A percentile compares a stretch with the other conserved stretches of the same genome.
Evolutionary conservation across 2,888 invertebrate species (phyloP).

Genomic region (Netelia fuscicornis): DNA sequence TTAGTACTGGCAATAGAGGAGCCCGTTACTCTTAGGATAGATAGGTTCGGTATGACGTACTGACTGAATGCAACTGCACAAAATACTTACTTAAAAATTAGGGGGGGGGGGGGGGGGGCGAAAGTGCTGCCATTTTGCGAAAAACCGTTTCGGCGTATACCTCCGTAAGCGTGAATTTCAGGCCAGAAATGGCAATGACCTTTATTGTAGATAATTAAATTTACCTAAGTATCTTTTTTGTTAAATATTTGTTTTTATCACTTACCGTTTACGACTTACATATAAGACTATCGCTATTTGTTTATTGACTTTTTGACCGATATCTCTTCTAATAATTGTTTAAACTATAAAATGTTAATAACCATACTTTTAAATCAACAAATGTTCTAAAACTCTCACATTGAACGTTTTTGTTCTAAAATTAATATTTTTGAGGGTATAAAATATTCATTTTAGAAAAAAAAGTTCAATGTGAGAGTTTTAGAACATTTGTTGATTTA

Average conservation of each 20-base stretch:
- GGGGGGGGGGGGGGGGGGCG: background rate
- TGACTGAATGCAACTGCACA: no score
- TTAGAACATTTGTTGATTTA: no score
- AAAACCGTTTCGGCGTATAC: background rate
- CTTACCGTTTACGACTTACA: background rate
- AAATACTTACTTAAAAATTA: no score
- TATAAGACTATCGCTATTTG: background rate
- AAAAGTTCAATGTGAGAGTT: no score
- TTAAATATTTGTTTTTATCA: background rate
- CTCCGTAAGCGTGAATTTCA: background rate
- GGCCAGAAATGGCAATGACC: slow-evolving; percentile 12
- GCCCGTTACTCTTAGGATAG: no score
- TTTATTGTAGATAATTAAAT: background rate
- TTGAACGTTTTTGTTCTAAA: background rate
- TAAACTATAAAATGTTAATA: background rate
- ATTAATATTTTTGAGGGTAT: slow-evolving; percentile 5
- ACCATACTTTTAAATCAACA: background rate
- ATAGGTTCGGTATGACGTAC: no score
- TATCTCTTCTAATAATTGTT: slow-evolving; percentile 4
- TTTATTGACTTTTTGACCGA: background rate
- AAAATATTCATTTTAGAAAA: background rate
- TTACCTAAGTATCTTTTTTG: background rate
- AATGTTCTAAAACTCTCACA: background rate
- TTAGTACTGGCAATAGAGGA: no score
- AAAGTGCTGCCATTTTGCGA: background rate